Conservation (phyloP, 2,888 invertebrate genomes). For the Melinaea marsaeus region DNA sequence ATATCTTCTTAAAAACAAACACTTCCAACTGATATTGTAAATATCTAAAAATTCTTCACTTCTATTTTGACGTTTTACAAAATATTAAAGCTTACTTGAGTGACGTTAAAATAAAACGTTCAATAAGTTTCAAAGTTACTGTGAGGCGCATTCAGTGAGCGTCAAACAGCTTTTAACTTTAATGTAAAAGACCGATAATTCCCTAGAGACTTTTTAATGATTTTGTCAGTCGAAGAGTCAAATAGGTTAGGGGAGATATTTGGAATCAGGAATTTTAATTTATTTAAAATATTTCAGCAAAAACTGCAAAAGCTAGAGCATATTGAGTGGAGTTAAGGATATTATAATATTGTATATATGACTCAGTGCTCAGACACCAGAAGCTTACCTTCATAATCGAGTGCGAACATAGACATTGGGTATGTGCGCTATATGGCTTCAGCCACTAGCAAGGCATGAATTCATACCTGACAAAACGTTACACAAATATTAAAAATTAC, state of each 20-base stretch:
- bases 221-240: conserved; percentile 33
- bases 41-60: not conserved
- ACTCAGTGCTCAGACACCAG: too few species aligned
- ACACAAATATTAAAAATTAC: too few species aligned
- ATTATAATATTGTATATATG: too few species aligned
- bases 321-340: too few species aligned
- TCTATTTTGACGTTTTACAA: not conserved
- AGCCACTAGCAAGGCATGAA: too few species aligned
- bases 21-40: too few species aligned
- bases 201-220: conserved; percentile 55
- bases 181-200: conserved; percentile 64
- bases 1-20: too few species aligned
- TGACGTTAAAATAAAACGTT: not conserved
- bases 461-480: too few species aligned
- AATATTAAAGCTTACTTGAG: not conserved
- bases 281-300: not conserved
- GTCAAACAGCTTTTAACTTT: conserved; percentile 47
- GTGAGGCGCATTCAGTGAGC: conserved; percentile 64
- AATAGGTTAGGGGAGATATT: conserved; percentile 14
- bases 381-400: too few species aligned
- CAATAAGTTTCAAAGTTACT: conserved; percentile 48
- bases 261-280: conserved; percentile 14
- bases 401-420: too few species aligned
- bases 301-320: too few species aligned
- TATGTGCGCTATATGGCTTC: too few species aligned